Base-by-base conservation (phyloP, 1,140 invertebrate genomes). In the Trichonephila inaurata region DNA sequence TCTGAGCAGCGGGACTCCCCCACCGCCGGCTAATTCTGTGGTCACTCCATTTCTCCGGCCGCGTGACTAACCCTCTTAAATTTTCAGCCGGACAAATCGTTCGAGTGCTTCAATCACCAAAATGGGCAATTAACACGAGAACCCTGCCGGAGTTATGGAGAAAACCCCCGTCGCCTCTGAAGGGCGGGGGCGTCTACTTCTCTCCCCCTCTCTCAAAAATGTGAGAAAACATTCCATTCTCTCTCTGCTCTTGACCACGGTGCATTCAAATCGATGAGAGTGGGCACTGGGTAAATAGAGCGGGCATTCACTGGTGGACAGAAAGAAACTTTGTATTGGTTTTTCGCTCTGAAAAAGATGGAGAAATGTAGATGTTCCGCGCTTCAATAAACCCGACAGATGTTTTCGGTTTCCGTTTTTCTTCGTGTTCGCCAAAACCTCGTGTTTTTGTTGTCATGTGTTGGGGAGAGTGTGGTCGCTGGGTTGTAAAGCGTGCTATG, bases 91-190 rank as follows among this genome's bases (percentile, higher is more conserved):
- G 82, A 85, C 82, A 85, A 85, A 85, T 85, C 82, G 82, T 21
- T 85, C 4, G 24, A 85, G 82, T 85, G 82, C 64, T 89, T 89
- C 88, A 89, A 89, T 89, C 88, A 72, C 44, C 7, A 24, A 89
- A 89, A 89, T 77, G 66, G 88, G 88, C 88, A 89, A 89, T 89
- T 89, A 69, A 58, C 88, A 89, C 88, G 66, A 89, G 66, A 62
- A 60, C 62, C 66, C 33, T 19, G 51, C 40, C 28, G 12, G 28
- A 77, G 69, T 77, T 77, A 61, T 33, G 85, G 61, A 33, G 51
- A 60, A 19, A 21, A 60, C 62, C 88, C 33, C 66, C 69, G 81
- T 40, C 12, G 72, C 4, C 12, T 24, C 12, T 24, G 3, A 28
- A 24, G 4, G 14, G 1, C 12, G 28, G 28, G 28, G 40, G 28